Evolutionary conservation across 1,140 invertebrate species (phyloP), one percentile per base, ranked within the genome.

Genomic region (Wasmannia auropunctata): DNA sequence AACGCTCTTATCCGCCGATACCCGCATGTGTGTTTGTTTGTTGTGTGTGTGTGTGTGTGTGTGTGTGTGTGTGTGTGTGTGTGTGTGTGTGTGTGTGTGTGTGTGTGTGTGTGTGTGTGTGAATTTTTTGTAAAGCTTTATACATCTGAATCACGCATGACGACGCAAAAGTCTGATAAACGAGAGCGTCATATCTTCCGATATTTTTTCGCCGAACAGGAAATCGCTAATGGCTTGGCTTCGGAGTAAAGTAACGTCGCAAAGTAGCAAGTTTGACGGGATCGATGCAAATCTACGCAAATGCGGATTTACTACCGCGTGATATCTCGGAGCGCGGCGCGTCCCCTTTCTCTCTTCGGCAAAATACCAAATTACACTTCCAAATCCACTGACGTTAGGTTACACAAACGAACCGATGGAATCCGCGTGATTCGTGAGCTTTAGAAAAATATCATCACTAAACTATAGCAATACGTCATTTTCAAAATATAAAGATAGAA

Each of bases 91-190:
- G 56, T 0, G 54, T 0, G 22, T 19, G 22, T 6, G 10, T 6
- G 31, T n/a, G 11, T 8, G 11, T 3, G 22, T 3, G 10, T 25
- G 8, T 34, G 14, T 19, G 6, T 37, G 7, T 37, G 19, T 10
- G 49, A 6, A 22, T 34, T 43, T 58, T 72, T 40, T 14, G 0
- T n/a, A n/a, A 31, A 22, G 7, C 37, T 70, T 19, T 2, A 16
- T 37, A 56, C 34, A 37, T 72, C 79, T 72, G 79, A 83, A 63
- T 83, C 79, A 72, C 51, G 51, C 79, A 19, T 74, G 49, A 83
- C 79, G 67, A 58, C 25, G 67, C 54, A 58, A 74, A 74, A 83
- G 56, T 72, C 79, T 74, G 79, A 83, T 83, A 83, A 83, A 83
- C 65, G 67, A 58, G 65, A n/a, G 69, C 79, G 65, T 81, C 79